Evolutionary conservation across 2,797 vertebrate genomes (phyloP), one percentile per base, ranked within the genome.

Genomic region (Leptoclinus maculatus): DNA sequence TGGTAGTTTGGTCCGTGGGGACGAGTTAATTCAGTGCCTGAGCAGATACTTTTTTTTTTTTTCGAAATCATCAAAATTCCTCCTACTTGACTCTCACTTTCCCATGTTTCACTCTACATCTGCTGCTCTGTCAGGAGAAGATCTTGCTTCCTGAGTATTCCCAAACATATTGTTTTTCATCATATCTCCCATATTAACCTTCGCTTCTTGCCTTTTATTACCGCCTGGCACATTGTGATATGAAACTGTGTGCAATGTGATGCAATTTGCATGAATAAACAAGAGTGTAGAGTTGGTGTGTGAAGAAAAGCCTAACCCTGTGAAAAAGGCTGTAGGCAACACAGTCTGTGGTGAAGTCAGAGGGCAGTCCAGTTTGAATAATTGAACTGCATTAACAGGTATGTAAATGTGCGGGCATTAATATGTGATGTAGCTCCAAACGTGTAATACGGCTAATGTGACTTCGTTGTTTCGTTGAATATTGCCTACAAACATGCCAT

Each of bases 201-300:
- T 66, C 36, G 4, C 64, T 51, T 72, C 70, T 76, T 76, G 27
- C 67, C 34, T 88, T 82, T 82, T 87, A 63, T 74, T 87, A 64
- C 49, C 25, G 39, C 45, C 72, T 56, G n/a, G 53, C 64, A 56
- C 41, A 25, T 39, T 77, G 74, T 82, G 56, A 83, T 83, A 83
- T 84, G 74, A 77, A 78, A 86, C 77, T 71, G 65, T 82, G 66
- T 82, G 78, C 71, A n/a, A 67, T 71, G 77, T 80, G 66, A 81
- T 87, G 53, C 21, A 59, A 81, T 89, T 91, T 86, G 79, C 81
- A 87, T 90, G 83, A 88, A 87, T 75, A 87, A 89, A 84, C 69
- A 77, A 54, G 60, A 62, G 69, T 32, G 62, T 21, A 11, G 59
- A 68, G 66, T 80, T 29, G 63, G 2, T 74, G 76, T 49, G 73